Percentiles rank a stretch among this genome's conserved stretches.
Conservation (phyloP, 2,113 vertebrate species). For the pig (Sus scrofa) region DNA sequence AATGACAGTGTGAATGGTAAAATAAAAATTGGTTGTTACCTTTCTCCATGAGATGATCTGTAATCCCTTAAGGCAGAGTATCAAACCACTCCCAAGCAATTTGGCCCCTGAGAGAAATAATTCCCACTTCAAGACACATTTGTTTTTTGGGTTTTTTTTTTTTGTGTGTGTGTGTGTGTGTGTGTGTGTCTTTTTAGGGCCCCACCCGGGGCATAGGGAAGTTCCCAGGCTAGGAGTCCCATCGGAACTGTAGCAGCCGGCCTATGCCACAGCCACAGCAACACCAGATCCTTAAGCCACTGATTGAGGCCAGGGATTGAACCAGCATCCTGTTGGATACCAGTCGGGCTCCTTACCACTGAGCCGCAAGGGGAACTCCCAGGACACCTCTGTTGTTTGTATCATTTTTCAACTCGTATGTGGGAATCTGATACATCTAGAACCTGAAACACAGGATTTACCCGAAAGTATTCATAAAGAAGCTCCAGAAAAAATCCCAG, state of each 20-base stretch:
- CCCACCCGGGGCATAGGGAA: too few relatives aligned
- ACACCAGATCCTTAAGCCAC: too few relatives aligned
- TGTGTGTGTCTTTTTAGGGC: too few relatives aligned
- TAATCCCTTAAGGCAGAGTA: neutral
- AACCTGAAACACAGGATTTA: neutral
- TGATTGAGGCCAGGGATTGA: too few relatives aligned
- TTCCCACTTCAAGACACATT: neutral
- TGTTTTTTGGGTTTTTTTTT: too few relatives aligned
- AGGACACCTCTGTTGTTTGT: neutral
- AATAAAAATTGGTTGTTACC: neutral
- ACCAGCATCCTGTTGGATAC: too few relatives aligned
- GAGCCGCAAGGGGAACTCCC: too few relatives aligned
- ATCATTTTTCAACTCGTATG: neutral
- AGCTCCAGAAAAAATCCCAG: neutral
- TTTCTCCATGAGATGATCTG: neutral
- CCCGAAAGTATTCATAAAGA: neutral
- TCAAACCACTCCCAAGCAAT: neutral
- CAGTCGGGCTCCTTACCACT: too few relatives aligned
- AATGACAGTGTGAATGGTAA: neutral
- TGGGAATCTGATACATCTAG: neutral
- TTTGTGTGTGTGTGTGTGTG: too few relatives aligned
- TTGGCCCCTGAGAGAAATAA: conserved; percentile 5
- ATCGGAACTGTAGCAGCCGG: too few relatives aligned
- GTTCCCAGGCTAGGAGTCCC: too few relatives aligned
- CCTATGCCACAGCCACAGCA: too few relatives aligned